Percentiles rank a stretch among this genome's conserved stretches.
These are phyloP conservation scores for Macropus fuliginosus DNA, from an alignment of 2,797 vertebrate species.

Conservation along the genomic window DNA sequence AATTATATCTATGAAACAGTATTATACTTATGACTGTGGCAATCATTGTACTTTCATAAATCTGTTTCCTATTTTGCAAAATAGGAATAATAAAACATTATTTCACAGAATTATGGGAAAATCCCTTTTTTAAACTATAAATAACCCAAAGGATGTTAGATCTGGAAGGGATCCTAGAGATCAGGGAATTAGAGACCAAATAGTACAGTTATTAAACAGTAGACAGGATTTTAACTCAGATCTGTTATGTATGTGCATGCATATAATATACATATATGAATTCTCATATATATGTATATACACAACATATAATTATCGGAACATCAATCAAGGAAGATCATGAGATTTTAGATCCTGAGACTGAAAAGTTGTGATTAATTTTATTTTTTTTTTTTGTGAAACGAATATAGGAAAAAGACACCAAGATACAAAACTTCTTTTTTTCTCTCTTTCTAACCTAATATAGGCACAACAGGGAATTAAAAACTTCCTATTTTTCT, in stretches of 20 bases:
- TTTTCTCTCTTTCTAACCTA: background rate
- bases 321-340: background rate
- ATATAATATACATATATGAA: background rate
- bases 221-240: background rate
- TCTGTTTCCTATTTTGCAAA: background rate
- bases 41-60: background rate
- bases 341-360: background rate
- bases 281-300: background rate
- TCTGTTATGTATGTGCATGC: background rate
- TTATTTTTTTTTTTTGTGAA: background rate
- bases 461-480: background rate
- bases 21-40: background rate
- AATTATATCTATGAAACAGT: background rate
- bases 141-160: background rate
- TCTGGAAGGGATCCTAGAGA: background rate
- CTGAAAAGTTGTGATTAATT: background rate
- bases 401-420: background rate
- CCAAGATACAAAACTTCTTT: background rate
- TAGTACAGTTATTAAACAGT: background rate
- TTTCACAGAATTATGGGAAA: background rate
- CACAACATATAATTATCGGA: background rate
- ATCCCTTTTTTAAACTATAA: background rate
- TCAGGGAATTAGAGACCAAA: background rate
- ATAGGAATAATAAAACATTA: background rate
- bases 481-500: background rate